These are phyloP conservation scores for Meandrina meandrites DNA, from an alignment of 92 coral and sea anemone species.

Conservation along the genomic window DNA sequence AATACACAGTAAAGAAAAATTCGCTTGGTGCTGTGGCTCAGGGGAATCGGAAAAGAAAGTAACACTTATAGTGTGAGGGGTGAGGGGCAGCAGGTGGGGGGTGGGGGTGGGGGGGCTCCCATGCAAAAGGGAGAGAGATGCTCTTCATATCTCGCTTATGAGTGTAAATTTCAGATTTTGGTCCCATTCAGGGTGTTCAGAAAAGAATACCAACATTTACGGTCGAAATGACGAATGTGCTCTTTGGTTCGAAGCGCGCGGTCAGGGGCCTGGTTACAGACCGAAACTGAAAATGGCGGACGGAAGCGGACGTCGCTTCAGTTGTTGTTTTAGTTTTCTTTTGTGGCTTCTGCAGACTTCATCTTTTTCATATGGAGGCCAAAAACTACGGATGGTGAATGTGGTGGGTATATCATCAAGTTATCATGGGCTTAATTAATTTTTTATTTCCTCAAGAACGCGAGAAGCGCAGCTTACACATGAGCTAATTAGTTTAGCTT, in stretches of 20 bases:
- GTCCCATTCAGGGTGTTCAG: too few species aligned
- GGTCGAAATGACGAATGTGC: too few species aligned
- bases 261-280: slow-evolving; percentile 16
- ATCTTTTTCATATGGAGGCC: slow-evolving; percentile 42
- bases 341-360: slow-evolving; percentile 25
- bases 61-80: too few species aligned
- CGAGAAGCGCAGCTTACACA: not conserved
- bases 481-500: not conserved
- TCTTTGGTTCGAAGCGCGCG: not conserved
- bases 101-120: too few species aligned
- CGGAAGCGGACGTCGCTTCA: not conserved
- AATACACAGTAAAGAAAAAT: too few species aligned
- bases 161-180: too few species aligned
- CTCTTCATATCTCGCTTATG: too few species aligned
- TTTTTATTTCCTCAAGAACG: not conserved
- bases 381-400: slow-evolving; percentile 72
- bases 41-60: too few species aligned
- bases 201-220: too few species aligned
- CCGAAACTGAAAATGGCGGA: slow-evolving; percentile 32
- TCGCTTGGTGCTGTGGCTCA: too few species aligned
- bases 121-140: too few species aligned
- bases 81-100: too few species aligned
- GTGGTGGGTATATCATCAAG: slow-evolving; percentile 68
- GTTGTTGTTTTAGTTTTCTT: not conserved
- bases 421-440: not conserved